Percentiles rank a stretch among this genome's conserved stretches.
These are phyloP conservation scores for Stichodactyla mertensii DNA, from an alignment of 64 coral and sea anemone genomes.

Conservation along the genomic window DNA sequence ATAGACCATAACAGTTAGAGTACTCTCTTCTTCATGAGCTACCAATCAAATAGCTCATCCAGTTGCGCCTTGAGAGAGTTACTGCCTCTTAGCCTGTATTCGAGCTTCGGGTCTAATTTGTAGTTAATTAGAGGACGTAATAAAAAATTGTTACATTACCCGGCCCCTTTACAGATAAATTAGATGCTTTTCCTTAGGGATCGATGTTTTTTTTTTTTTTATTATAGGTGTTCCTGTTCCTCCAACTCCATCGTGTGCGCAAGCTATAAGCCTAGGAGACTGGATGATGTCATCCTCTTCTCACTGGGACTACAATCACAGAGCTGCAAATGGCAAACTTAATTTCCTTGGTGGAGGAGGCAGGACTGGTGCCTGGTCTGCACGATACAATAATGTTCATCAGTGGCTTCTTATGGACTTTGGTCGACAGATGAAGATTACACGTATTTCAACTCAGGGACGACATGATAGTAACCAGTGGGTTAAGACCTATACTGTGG, in stretches of 20 bases:
- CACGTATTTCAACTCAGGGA: conserved; percentile 35
- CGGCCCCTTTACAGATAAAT: too few species aligned
- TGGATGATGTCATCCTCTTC: conserved; percentile 40
- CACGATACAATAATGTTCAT: background rate
- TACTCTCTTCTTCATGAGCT: background rate
- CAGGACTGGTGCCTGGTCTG: conserved; percentile 30
- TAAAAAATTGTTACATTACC: too few species aligned
- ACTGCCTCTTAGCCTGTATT: too few species aligned
- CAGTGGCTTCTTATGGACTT: conserved; percentile 49
- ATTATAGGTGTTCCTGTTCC: background rate
- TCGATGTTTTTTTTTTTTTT: background rate
- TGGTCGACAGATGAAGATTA: conserved; percentile 21
- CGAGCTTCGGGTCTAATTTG: too few species aligned
- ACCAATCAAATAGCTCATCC: too few species aligned
- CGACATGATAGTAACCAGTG: background rate
- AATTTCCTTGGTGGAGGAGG: conserved; percentile 3
- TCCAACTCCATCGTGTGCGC: background rate
- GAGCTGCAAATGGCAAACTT: conserved; percentile 37
- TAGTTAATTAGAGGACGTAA: too few species aligned
- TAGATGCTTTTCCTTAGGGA: too few species aligned
- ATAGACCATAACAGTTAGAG: too few species aligned
- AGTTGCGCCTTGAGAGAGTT: too few species aligned
- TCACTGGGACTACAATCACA: conserved; percentile 9
- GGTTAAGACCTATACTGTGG: conserved; percentile 21
- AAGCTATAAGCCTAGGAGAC: conserved; percentile 6